These are phyloP conservation scores for Cariama cristata DNA, from an alignment of 2,113 vertebrate genomes.

Conservation along the genomic window DNA sequence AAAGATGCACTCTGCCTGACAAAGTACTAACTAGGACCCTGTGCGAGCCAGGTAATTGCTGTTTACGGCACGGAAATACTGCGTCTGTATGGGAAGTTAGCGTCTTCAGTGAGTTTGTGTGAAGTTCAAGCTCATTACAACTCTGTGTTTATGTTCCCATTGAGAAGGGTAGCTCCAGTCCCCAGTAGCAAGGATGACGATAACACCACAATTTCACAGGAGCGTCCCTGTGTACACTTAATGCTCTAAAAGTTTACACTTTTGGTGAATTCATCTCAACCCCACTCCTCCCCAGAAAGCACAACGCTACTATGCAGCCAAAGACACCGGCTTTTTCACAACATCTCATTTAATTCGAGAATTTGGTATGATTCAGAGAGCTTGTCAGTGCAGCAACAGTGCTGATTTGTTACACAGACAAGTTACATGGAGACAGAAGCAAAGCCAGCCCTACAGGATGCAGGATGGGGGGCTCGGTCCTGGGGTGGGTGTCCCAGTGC, in stretches of 20 bases:
- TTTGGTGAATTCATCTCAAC: neutral
- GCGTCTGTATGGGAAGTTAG: neutral
- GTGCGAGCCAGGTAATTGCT: slow-evolving; percentile 11
- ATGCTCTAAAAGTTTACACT: neutral
- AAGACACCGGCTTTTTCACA: neutral
- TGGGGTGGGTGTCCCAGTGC: neutral
- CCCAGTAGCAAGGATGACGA: accelerated
- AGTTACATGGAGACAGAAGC: neutral
- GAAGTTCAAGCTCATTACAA: neutral
- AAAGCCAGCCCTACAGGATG: neutral
- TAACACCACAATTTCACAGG: neutral
- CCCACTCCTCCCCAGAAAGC: neutral
- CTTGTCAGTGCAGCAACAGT: neutral
- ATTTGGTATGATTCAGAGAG: neutral
- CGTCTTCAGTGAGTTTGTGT: neutral
- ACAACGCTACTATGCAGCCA: neutral
- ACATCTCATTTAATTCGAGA: neutral
- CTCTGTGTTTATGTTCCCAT: neutral
- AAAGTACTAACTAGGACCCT: neutral
- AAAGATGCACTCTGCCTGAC: neutral
- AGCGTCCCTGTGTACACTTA: accelerated
- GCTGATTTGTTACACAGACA: neutral
- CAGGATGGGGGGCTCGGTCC: neutral
- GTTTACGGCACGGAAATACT: neutral
- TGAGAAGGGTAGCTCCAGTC: neutral